These are phyloP conservation scores for Leptopilina drosophilae DNA, from an alignment of 2,888 invertebrate genomes.

Conservation along the genomic window DNA sequence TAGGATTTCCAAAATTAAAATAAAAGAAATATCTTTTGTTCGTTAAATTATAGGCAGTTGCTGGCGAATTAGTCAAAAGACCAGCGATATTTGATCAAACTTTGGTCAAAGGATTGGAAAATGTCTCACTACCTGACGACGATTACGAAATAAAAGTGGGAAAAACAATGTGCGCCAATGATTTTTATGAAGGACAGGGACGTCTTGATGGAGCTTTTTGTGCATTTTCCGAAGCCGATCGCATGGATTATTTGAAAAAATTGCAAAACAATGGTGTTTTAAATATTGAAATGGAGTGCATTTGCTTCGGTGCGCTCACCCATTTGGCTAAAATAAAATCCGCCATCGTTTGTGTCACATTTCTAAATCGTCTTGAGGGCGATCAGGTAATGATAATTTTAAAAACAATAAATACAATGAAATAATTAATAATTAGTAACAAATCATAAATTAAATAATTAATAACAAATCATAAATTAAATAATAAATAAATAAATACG, in stretches of 20 bases:
- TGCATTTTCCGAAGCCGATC: conserved; percentile 90
- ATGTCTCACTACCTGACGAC: conserved; percentile 82
- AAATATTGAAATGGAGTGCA: conserved; percentile 97
- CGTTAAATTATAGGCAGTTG: conserved; percentile 82
- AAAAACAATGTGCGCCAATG: conserved; percentile 95
- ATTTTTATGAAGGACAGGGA: conserved; percentile 98
- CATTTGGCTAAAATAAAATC: conserved; percentile 93
- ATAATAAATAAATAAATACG: too few relatives aligned
- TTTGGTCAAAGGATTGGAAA: conserved; percentile 86
- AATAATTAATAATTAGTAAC: too few relatives aligned
- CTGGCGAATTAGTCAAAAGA: conserved; percentile 87
- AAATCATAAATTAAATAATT: not conserved
- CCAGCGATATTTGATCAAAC: conserved; percentile 89
- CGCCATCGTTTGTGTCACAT: conserved; percentile 92
- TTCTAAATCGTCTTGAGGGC: conserved; percentile 91
- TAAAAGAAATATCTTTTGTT: not conserved
- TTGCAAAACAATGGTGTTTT: conserved; percentile 87
- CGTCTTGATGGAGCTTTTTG: conserved; percentile 96
- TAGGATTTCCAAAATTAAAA: not conserved
- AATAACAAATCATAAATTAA: not conserved
- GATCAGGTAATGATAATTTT: conserved; percentile 84
- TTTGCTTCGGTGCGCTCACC: conserved; percentile 93
- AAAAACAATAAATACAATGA: too few relatives aligned
- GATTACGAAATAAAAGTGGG: conserved; percentile 90
- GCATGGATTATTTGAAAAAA: conserved; percentile 88